Evolutionary conservation across 1,140 invertebrate species (phyloP).

Genomic region (Sitophilus oryzae): DNA sequence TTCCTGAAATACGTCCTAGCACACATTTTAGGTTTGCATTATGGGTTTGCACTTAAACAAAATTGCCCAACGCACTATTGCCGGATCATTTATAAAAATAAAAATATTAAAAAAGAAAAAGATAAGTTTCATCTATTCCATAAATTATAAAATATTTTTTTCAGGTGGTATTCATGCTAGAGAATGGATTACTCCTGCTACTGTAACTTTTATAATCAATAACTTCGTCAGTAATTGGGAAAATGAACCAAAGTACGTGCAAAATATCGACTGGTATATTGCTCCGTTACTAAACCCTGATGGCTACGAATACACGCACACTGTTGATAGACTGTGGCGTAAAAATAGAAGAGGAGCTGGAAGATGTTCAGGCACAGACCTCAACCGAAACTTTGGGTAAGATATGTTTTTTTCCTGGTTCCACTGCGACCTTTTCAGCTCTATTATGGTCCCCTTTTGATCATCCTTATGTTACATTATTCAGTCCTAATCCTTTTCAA

Average conservation of each 20-base stretch:
- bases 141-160: not conserved
- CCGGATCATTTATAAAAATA: no score
- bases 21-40: no score
- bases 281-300: constrained; percentile 79
- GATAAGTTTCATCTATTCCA: no score
- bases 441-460: no score
- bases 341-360: constrained; percentile 64
- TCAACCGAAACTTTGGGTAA: constrained; percentile 74
- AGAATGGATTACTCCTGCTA: constrained; percentile 88
- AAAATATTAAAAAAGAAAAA: no score
- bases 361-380: constrained; percentile 67
- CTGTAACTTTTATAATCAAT: constrained; percentile 75
- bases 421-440: no score
- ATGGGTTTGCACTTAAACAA: no score
- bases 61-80: no score
- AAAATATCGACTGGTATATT: constrained; percentile 78
- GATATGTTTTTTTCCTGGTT: no score
- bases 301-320: constrained; percentile 79
- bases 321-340: constrained; percentile 70
- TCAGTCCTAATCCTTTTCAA: no score
- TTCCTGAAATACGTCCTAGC: no score
- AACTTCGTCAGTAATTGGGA: constrained; percentile 69
- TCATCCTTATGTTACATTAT: no score
- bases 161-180: constrained; percentile 76
- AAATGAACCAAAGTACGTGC: constrained; percentile 60